Evolutionary conservation across 2,113 vertebrate genomes (phyloP), one percentile per base, ranked within the genome.

Genomic region (Rhipidura dahli): DNA sequence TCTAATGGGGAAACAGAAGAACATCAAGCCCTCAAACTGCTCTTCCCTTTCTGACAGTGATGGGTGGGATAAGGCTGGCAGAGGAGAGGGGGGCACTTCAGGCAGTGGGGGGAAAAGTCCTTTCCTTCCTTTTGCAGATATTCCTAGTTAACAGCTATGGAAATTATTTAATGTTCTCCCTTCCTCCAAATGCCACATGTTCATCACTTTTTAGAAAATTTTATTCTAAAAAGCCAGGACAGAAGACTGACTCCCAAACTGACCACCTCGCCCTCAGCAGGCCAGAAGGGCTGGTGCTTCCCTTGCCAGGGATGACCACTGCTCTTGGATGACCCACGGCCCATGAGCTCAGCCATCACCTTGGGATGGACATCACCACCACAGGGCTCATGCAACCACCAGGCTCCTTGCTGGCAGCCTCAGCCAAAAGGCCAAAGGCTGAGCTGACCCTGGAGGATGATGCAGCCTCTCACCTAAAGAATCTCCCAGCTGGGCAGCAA

Each of bases 211-310:
- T 23, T 8, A 14, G 15, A 75, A 40, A 37, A 5, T 15, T 5
- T 42, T 26, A 30, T 3, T 83, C 24, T 21, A 35, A 68, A 80
- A 59, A 18, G 22, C 5, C 21, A 79, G 33, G 69, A 37, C 7
- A 57, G 60, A 45, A 61, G 35, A 42, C 10, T 2, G 15, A 40
- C 23, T 45, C 49, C 64, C 81, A 56, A 56, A 30, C 10, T 0
- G 2, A 87, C 35, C 54, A 31, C 12, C 50, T 8, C 0, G 0
- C 4, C 16, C 6, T 59, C 3, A 9, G 51, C 0, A 1, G 69
- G 51, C 10, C 9, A 8, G 20, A 30, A 54, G 35, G 31, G 40
- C 50, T 6, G 57, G 28, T 6, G 5, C 40, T 13, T 17, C 78
- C 50, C 50, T 42, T 59, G 47, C 69, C 60, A 35, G 0, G 23